Evolutionary conservation across 1,140 invertebrate genomes (phyloP).

Genomic region (Neelides sp.): DNA sequence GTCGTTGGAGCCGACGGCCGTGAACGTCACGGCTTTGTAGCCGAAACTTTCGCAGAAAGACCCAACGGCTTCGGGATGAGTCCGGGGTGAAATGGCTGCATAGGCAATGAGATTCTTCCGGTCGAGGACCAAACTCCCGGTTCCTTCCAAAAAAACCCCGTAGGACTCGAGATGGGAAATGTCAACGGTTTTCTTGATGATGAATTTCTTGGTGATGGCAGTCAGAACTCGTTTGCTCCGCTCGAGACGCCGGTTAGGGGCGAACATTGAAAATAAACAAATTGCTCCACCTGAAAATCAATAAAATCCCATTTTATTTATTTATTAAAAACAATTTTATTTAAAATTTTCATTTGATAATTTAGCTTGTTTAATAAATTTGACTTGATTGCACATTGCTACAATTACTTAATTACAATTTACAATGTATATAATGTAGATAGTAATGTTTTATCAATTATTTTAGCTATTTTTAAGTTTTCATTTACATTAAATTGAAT

Average conservation of each 20-base stretch:
- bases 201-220: constrained; percentile 6
- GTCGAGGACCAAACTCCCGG: constrained; percentile 30
- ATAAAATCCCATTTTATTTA: too few species aligned
- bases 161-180: constrained; percentile 19
- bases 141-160: constrained; percentile 30
- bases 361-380: too few species aligned
- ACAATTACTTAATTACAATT: too few species aligned
- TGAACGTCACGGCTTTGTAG: constrained; percentile 20
- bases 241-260: constrained; percentile 22
- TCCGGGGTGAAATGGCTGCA: constrained; percentile 20
- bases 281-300: too few species aligned
- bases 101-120: constrained; percentile 24
- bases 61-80: constrained; percentile 19
- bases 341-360: too few species aligned
- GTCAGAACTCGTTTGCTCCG: constrained; percentile 13
- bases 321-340: too few species aligned
- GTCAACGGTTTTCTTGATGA: constrained; percentile 14
- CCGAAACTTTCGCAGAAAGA: constrained; percentile 16
- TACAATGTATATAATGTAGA: too few species aligned
- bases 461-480: neutral
- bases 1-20: constrained; percentile 9
- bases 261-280: constrained; percentile 28
- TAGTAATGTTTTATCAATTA: too few species aligned
- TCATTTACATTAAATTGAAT: neutral
- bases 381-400: too few species aligned